Evolutionary conservation across 2,888 invertebrate genomes (phyloP).

Genomic region (Campoletis raptor): DNA sequence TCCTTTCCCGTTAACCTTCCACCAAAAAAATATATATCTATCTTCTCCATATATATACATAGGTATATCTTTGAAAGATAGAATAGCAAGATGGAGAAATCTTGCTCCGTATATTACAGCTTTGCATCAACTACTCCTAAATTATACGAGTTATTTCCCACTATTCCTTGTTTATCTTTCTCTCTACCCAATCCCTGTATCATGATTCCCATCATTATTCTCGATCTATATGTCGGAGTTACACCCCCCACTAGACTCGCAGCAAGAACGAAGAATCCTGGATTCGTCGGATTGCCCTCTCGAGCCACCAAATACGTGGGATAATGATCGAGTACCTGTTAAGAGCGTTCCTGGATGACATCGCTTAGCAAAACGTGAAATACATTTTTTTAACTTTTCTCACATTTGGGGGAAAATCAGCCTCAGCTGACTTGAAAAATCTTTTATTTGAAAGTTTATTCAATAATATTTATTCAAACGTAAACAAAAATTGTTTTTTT

Average conservation of each 20-base stretch:
- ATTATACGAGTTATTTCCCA: conserved; percentile 25
- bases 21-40: neutral
- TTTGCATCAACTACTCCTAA: conserved; percentile 14
- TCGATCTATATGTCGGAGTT: neutral
- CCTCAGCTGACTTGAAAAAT: too few species aligned
- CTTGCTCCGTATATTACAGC: conserved; percentile 30
- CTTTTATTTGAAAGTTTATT: too few species aligned
- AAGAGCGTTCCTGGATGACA: conserved; percentile 35
- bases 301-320: conserved; percentile 19
- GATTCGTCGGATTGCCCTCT: conserved; percentile 1
- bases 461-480: too few species aligned
- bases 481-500: neutral
- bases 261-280: conserved; percentile 26
- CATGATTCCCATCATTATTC: conserved; percentile 9
- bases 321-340: conserved; percentile 55
- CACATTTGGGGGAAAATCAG: neutral
- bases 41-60: neutral
- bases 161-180: conserved; percentile 19
- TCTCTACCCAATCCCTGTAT: conserved; percentile 9
- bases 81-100: conserved; percentile 20
- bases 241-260: conserved; percentile 26
- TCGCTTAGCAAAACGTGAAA: conserved; percentile 2
- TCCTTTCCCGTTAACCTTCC: neutral
- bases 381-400: neutral
- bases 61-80: conserved; percentile 11